These are phyloP conservation scores for Danaus plexippus DNA, from an alignment of 1,140 invertebrate species.

Conservation along the genomic window DNA sequence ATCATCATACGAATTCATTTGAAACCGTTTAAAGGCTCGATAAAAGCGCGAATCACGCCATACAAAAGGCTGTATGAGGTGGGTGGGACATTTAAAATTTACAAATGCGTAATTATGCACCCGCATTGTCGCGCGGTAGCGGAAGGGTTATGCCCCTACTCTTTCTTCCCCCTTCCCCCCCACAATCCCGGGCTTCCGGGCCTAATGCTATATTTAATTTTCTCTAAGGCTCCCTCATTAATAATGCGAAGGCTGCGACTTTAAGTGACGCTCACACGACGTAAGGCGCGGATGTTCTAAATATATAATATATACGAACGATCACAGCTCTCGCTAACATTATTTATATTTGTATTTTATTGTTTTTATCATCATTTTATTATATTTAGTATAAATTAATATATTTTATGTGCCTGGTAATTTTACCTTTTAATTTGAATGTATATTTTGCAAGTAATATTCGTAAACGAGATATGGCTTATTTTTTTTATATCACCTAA, in stretches of 20 bases:
- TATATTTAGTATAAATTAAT: no score
- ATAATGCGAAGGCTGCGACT: conserved; percentile 69
- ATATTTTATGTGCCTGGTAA: no score
- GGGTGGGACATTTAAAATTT: conserved; percentile 70
- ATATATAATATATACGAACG: conserved; percentile 18
- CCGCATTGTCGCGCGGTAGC: conserved; percentile 62
- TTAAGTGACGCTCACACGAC: conserved; percentile 67
- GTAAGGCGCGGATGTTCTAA: conserved; percentile 44
- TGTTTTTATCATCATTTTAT: not conserved
- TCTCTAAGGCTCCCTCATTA: conserved; percentile 71
- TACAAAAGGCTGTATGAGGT: conserved; percentile 66
- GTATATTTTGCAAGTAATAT: no score
- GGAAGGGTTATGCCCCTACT: conserved; percentile 55
- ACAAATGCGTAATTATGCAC: conserved; percentile 72
- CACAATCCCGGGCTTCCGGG: conserved; percentile 61
- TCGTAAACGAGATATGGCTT: no score
- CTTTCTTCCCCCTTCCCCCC: conserved; percentile 38
- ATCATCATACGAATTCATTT: conserved; percentile 61
- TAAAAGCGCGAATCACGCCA: conserved; percentile 64
- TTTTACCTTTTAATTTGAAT: no score
- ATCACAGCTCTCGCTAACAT: conserved; percentile 1
- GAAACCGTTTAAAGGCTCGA: conserved; percentile 49
- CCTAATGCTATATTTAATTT: conserved; percentile 72
- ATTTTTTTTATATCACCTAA: no score
- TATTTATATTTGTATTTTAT: not conserved